Evolutionary conservation across 2,888 invertebrate species (phyloP).

Genomic region (Stenoptilia bipunctidactyla): DNA sequence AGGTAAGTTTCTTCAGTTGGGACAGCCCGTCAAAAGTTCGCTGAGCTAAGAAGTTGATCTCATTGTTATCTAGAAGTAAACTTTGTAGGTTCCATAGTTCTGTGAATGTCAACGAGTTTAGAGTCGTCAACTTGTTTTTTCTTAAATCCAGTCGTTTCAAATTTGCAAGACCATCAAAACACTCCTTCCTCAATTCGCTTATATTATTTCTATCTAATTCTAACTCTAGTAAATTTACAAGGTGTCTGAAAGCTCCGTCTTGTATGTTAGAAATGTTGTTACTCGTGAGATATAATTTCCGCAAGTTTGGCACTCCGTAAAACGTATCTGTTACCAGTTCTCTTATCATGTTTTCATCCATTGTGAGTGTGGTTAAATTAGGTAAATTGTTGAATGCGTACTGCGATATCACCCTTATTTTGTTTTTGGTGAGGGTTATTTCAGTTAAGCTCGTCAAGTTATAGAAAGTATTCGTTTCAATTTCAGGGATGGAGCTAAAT

Average conservation of each 20-base stretch:
- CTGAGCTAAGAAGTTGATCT: conserved; percentile 79
- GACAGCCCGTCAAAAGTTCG: conserved; percentile 83
- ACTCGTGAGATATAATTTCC: conserved; percentile 84
- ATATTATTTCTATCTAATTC: conserved; percentile 86
- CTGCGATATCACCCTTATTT: conserved; percentile 75
- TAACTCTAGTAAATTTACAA: conserved; percentile 80
- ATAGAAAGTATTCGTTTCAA: conserved; percentile 81
- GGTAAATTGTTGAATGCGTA: conserved; percentile 81
- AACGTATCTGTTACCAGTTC: conserved; percentile 83
- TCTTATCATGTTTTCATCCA: conserved; percentile 82
- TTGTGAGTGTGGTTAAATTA: conserved; percentile 75
- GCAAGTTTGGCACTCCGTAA: conserved; percentile 78
- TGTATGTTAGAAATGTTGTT: conserved; percentile 89
- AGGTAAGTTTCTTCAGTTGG: conserved; percentile 77
- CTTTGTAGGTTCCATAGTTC: conserved; percentile 82
- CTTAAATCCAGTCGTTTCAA: conserved; percentile 80
- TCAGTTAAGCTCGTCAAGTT: conserved; percentile 78
- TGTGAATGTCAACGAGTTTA: conserved; percentile 83
- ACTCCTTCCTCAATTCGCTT: conserved; percentile 80
- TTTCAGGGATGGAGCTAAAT: conserved; percentile 78
- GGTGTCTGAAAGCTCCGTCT: conserved; percentile 83
- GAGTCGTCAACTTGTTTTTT: conserved; percentile 79
- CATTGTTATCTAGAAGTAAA: conserved; percentile 78
- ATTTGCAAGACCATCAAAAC: conserved; percentile 81
- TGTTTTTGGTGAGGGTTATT: conserved; percentile 78